Conservation (phyloP, 2,888 invertebrate species). For the Chesias legatella region DNA sequence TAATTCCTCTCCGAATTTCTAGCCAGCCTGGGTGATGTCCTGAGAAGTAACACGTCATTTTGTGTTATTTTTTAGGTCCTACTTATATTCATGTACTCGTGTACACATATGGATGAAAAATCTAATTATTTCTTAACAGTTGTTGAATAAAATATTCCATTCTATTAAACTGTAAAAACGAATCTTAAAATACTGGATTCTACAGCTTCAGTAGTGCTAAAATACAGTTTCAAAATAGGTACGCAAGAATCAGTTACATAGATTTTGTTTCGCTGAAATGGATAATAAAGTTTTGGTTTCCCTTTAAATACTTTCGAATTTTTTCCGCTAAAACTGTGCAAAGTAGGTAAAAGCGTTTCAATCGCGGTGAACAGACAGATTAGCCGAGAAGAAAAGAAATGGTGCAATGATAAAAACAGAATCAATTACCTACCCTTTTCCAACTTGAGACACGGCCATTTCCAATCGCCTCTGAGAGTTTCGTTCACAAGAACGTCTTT, state of each 20-base stretch:
- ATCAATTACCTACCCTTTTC: conserved; percentile 73
- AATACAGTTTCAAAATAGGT: conserved; percentile 21
- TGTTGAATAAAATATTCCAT: no score
- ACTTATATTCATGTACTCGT: no score
- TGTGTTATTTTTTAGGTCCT: no score
- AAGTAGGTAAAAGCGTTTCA: conserved; percentile 47
- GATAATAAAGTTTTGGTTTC: conserved; percentile 31
- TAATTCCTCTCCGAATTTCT: no score
- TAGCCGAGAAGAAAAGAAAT: conserved; percentile 60
- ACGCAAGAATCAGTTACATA: conserved; percentile 27
- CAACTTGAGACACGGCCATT: conserved; percentile 62
- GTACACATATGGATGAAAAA: no score
- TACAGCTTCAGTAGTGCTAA: no score
- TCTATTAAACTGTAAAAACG: no score
- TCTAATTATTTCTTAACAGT: no score
- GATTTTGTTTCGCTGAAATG: conserved; percentile 29
- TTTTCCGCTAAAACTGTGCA: conserved; percentile 39
- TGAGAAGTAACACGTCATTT: no score
- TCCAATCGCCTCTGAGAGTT: conserved; percentile 64
- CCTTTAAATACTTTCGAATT: no score
- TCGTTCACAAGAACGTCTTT: conserved; percentile 67
- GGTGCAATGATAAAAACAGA: conserved; percentile 65
- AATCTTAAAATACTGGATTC: no score
- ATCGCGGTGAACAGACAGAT: conserved; percentile 53
- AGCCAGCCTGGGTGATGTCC: no score